Evolutionary conservation across 2,797 vertebrate genomes (phyloP).

Genomic region (Hydrolagus colliei): DNA sequence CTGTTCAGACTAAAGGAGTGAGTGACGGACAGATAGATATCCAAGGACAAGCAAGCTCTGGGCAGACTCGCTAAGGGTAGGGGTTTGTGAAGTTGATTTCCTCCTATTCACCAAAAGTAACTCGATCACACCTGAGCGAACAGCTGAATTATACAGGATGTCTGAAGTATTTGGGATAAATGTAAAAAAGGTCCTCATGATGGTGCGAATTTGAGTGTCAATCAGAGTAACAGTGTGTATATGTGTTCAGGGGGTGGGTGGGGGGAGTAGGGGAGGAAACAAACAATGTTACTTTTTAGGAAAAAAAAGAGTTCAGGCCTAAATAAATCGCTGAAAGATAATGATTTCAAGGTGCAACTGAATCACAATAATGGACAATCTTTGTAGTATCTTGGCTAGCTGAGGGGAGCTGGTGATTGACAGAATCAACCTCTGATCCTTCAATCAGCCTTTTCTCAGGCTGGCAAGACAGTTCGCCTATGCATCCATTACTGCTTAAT

Average conservation of each 20-base stretch:
- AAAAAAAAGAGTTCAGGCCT: neutral
- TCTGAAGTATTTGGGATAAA: neutral
- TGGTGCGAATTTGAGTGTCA: neutral
- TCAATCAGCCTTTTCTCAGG: neutral
- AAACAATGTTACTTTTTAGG: neutral
- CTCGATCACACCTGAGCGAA: conserved; percentile 1
- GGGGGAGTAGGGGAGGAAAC: neutral
- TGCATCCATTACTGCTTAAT: conserved; percentile 1
- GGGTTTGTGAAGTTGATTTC: neutral
- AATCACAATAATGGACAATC: neutral
- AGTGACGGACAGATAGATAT: neutral
- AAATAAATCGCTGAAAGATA: neutral
- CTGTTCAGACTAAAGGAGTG: too few species aligned
- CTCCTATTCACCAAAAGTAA: conserved; percentile 6
- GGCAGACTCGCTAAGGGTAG: neutral
- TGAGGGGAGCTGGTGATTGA: neutral
- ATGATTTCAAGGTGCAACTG: neutral
- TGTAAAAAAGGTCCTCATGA: conserved; percentile 1
- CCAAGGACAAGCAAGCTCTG: neutral
- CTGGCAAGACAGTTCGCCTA: neutral
- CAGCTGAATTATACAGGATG: conserved; percentile 16
- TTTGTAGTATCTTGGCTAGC: neutral
- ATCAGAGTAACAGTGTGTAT: neutral
- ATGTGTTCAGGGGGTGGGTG: neutral
- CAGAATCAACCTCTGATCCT: conserved; percentile 1